Evolutionary conservation across 2,113 vertebrate species (phyloP), one percentile per base, ranked within the genome.

Genomic region (Sceloporus undulatus): DNA sequence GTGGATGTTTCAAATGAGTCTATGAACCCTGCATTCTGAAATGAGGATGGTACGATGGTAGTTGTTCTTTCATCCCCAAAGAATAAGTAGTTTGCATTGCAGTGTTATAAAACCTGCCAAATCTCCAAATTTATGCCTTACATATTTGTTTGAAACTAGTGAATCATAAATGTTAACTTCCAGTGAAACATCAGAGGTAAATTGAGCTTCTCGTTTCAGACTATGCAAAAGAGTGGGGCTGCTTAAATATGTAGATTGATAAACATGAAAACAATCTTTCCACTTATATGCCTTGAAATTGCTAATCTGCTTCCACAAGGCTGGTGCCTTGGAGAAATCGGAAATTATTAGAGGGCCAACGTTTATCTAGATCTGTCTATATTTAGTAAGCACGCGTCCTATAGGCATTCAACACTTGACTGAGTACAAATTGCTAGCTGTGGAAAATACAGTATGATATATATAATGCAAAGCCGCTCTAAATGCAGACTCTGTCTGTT

Each of bases 351-450:
- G 85, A 91, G 76, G 18, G 66, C 90, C 82, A 92, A 34, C 79
- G n/a, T 93, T 94, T 94, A 85, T 93, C 88, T 92, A 13, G 84
- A 88, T 94, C 7, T 0, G 48, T 89, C 90, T 78, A 85, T 65
- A 42, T 86, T 93, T 91, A 86, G 83, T 76, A 87, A 87, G 38
- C 1, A 40, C 14, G 40, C 52, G 86, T 90, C 93, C 89, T 92
- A 18, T 19, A 87, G 88, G 92, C 87, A 77, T 91, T 93, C 89
- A 87, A 0, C 62, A 70, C 80, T 91, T 73, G 79, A 81, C 78
- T 90, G 91, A 93, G 82, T 59, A 88, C 90, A 89, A 79, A 84
- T 85, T 89, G 89, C 56, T 66, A 52, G 56, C 71, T 76, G 40
- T 52, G 71, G 77, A 52, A 88, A 82, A 88, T 42, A 59, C 16